Conservation (phyloP, 2,797 vertebrate genomes). For the Gambelia wislizenii region DNA sequence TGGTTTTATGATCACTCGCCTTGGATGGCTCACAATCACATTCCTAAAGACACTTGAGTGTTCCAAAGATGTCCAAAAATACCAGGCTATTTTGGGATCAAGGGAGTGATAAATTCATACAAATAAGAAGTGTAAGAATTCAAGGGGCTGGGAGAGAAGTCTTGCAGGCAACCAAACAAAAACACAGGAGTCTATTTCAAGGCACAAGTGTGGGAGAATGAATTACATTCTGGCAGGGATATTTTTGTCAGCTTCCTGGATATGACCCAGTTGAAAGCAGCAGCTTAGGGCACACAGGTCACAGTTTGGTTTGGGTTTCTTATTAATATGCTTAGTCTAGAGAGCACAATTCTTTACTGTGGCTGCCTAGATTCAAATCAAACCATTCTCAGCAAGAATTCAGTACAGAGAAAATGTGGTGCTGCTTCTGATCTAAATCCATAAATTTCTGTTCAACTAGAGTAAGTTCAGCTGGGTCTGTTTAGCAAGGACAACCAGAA, state of each 20-base stretch:
- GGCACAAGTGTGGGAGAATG: constrained; percentile 56
- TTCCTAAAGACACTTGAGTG: constrained; percentile 44
- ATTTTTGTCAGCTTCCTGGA: constrained; percentile 53
- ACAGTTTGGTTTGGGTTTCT: constrained; percentile 28
- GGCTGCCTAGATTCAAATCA: constrained; percentile 21
- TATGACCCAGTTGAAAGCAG: constrained; percentile 44
- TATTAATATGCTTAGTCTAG: background rate
- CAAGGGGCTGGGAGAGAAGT: constrained; percentile 46
- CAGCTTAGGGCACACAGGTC: constrained; percentile 11
- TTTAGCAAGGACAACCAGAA: background rate
- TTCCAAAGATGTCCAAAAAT: constrained; percentile 52
- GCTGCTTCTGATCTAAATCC: background rate
- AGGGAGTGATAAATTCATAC: constrained; percentile 57
- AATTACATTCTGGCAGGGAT: constrained; percentile 43
- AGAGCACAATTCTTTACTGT: background rate
- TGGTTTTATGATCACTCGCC: constrained; percentile 35
- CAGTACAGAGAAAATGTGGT: background rate
- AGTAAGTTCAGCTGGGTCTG: background rate
- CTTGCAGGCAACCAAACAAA: constrained; percentile 59
- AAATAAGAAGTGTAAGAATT: constrained; percentile 52
- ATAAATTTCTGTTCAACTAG: background rate
- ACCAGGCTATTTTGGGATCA: constrained; percentile 46
- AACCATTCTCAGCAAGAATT: background rate
- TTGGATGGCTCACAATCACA: constrained; percentile 37
- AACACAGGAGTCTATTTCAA: constrained; percentile 51